Evolutionary conservation across 2,113 vertebrate genomes (phyloP).

Genomic region (Phalacrocorax carbo): DNA sequence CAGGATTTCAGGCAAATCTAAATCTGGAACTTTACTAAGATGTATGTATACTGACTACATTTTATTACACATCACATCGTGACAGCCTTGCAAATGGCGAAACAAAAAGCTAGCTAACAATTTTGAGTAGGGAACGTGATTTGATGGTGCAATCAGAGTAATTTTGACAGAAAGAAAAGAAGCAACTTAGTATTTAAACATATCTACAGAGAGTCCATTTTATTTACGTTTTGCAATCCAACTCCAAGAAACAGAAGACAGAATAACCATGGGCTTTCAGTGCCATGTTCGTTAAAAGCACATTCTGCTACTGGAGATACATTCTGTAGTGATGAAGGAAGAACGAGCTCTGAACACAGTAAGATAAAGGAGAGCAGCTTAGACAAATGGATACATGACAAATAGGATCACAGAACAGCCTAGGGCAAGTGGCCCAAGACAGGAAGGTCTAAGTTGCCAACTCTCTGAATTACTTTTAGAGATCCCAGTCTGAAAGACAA

Average conservation of each 20-base stretch:
- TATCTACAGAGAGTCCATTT: not conserved
- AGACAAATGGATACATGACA: constrained; percentile 33
- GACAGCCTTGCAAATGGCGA: not conserved
- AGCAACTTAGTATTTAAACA: not conserved
- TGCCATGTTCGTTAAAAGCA: not conserved
- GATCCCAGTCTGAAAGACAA: constrained; percentile 49
- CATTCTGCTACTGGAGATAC: not conserved
- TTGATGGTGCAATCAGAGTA: not conserved
- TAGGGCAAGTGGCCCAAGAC: not conserved
- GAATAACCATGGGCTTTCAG: not conserved
- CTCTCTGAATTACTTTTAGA: not conserved
- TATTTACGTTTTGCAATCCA: not conserved
- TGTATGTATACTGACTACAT: not conserved
- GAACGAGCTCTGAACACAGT: not conserved
- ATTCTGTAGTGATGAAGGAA: not conserved
- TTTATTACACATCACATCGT: not conserved
- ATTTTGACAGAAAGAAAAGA: not conserved
- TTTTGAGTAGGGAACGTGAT: not conserved
- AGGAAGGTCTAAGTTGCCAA: not conserved
- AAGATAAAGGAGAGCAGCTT: not conserved
- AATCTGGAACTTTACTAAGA: not conserved
- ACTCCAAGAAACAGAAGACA: not conserved
- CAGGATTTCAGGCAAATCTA: not conserved
- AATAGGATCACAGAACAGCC: constrained; percentile 29
- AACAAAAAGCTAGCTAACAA: not conserved